These are phyloP conservation scores for Euphonia xanthogaster DNA, from an alignment of 2,797 vertebrate species.

Conservation along the genomic window DNA sequence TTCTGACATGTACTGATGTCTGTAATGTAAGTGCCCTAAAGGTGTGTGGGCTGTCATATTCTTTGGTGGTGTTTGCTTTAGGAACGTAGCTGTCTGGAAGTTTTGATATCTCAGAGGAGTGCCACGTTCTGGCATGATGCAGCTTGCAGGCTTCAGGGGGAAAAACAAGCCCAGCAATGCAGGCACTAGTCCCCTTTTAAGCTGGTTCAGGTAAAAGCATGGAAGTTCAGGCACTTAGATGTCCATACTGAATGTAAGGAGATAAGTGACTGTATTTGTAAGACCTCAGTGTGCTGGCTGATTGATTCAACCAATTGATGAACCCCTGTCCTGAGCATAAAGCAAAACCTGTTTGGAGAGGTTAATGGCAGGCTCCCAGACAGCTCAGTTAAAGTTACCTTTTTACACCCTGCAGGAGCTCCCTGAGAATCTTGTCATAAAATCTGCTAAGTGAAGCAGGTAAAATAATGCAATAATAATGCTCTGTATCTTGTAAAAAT, in stretches of 20 bases:
- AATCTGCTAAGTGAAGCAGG: background rate
- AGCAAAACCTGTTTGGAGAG: constrained; percentile 42
- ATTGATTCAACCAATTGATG: constrained; percentile 56
- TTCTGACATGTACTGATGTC: constrained; percentile 74
- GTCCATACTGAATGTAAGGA: constrained; percentile 14
- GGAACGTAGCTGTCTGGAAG: constrained; percentile 76
- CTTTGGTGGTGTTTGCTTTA: constrained; percentile 75
- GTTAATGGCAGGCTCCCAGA: constrained; percentile 20
- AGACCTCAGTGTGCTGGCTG: constrained; percentile 25
- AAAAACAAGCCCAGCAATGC: constrained; percentile 56
- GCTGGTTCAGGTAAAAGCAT: constrained; percentile 42
- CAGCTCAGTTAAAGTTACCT: constrained; percentile 21
- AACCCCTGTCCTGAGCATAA: constrained; percentile 29
- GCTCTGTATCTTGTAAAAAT: background rate
- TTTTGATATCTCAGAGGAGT: constrained; percentile 66
- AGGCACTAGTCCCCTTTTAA: constrained; percentile 54
- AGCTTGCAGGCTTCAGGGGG: constrained; percentile 57
- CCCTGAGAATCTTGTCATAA: constrained; percentile 11
- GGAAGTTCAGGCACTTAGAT: constrained; percentile 29
- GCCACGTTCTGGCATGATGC: constrained; percentile 70
- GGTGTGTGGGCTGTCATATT: constrained; percentile 78
- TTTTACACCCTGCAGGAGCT: constrained; percentile 26
- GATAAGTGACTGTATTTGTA: constrained; percentile 7
- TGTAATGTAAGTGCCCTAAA: constrained; percentile 74
- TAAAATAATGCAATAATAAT: background rate